Base-by-base conservation (phyloP, 1,140 invertebrate genomes). In the Ruditapes philippinarum region DNA sequence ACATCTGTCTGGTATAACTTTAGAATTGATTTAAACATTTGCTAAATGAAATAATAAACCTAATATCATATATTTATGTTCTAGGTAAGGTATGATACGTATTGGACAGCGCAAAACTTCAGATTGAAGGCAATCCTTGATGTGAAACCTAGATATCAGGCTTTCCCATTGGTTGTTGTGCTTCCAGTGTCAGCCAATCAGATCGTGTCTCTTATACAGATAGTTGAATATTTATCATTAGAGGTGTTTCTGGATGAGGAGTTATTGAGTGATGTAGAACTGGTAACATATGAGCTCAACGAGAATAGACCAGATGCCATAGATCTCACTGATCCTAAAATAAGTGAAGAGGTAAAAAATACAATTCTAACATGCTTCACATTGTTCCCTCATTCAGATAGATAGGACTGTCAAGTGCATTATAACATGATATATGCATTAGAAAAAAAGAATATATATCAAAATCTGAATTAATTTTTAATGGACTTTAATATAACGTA, bases 141-240 rank as follows among this genome's bases (percentile, higher is more conserved):
- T 19, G 88, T 89, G 17, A 94, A 93, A 70, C 93, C 93, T 17
- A 68, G 36, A 17, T 42, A 70, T 68, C 93, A 94, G 36, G 60
- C 90, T 5, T 70, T 94, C 12, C 94, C 94, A 45, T 90, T 95
- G 89, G 91, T 94, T 36, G 57, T 95, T 25, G 31, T 95, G 36
- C 45, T 87, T 19, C 92, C 93, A n/a, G 31, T 86, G 25, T 17
- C 89, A 57, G n/a, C 80, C 54, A 85, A 82, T 85, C 78, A 91
- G 7, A 42, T 85, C 36, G 33, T 88, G 5, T 86, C 84, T 76
- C 38, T 82, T 5, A 68, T 84, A 19, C 36, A 91, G 33, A 54
- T 93, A 0, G 17, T 70, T 25, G 68, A 90, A 1, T 87, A 78
- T 28, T 79, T 94, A 74, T 87, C 90, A 54, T 42, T 95, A n/a